phyloP scores from a whole-genome alignment of 2,113 vertebrate genomes.

The Corythornis vintsioides region DNA sequence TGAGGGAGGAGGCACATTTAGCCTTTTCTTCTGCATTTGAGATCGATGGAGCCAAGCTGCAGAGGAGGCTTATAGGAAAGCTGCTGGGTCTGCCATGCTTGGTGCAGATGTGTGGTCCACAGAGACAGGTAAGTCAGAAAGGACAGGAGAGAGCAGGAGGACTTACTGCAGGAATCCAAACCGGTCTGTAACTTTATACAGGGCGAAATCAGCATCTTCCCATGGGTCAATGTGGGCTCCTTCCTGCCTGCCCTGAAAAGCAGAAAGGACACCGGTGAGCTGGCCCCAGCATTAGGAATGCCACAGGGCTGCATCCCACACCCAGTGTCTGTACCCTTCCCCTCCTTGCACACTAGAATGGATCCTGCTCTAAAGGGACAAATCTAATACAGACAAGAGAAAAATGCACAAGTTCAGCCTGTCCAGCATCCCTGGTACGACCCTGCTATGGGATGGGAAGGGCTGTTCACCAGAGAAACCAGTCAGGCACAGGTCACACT shows the following conservation, averaged over 20 bases:
- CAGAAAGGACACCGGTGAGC: not conserved
- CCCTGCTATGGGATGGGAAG: not conserved
- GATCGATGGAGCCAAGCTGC: not conserved
- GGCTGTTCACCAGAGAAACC: not conserved
- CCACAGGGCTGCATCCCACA: not conserved
- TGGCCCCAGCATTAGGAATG: accelerated
- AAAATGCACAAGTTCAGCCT: not conserved
- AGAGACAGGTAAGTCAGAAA: not conserved
- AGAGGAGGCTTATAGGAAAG: not conserved
- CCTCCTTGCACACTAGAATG: not conserved
- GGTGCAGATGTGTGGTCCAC: not conserved
- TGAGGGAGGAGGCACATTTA: not conserved
- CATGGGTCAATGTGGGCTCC: conserved; percentile 83
- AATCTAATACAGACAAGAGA: not conserved
- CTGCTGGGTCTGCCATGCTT: not conserved
- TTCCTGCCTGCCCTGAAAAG: conserved; percentile 82
- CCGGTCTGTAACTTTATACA: conserved; percentile 88
- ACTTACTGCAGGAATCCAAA: conserved; percentile 91
- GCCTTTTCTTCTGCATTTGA: not conserved
- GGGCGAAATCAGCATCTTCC: conserved; percentile 86
- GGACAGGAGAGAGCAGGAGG: not conserved
- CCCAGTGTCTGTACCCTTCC: not conserved
- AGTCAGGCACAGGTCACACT: not conserved
- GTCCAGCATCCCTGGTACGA: not conserved
- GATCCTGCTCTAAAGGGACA: not conserved